Base-by-base conservation (phyloP, 2,797 vertebrate genomes). In the Hydrocynus forskahlii region DNA sequence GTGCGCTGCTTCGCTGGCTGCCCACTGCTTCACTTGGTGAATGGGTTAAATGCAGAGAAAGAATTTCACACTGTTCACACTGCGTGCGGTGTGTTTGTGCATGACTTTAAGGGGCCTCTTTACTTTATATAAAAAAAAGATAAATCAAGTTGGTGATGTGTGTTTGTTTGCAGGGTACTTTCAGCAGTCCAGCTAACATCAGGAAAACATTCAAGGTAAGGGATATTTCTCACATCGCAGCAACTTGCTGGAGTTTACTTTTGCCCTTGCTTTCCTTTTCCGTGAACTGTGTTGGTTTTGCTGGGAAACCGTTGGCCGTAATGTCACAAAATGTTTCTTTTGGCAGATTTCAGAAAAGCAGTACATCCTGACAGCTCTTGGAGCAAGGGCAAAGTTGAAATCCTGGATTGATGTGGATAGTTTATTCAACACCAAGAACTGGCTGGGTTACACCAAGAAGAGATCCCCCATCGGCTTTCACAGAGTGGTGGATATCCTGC, bases 391-490 rank as follows among this genome's bases (percentile, higher is more conserved):
- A 1, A 97, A 98, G 88, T 93, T 96, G 59, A 96, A 96, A 87
- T 95, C 93, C n/a, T 99, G 97, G 98, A 75, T 85, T 19, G 97
- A 99, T n/a, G 95, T 99, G 0, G 96, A 99, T 70, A 94, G 94
- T 69, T 92, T 99, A 75, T 96, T 99, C 71, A 95, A 94, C 85
- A 95, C 96, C 48, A 97, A 97, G 92, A 98, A 96, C 87, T 99
- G 97, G 97, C 89, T 99, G 13, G 97, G 97, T 75, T 96, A 97
- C 86, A 97, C 95, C 81, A 96, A 95, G 89, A 99, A 97, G 88
- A 97, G 91, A 80, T 96, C 96, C 0, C 97, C 97, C 4, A 94
- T 99, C 72, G 93, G 94, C 82, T 99, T 98, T 90, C 96, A 97
- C 81, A 87, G 96, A 0, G 96, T 99, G 40, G 97, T 98, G 6